Conservation (phyloP, 2,888 invertebrate species). For the Caenorhabditis doughertyi region DNA sequence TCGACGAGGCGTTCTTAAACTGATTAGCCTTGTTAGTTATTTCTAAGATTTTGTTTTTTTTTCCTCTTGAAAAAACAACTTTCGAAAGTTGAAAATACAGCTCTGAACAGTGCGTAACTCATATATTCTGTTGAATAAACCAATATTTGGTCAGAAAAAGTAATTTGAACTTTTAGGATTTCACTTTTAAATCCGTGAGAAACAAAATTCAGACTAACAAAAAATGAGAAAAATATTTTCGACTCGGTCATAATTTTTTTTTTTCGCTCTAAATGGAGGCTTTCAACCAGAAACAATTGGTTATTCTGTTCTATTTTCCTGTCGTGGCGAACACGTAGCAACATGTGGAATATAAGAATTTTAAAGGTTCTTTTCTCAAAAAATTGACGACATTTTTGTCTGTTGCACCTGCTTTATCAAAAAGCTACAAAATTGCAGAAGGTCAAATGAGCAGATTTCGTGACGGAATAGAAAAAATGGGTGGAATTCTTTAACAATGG, state of each 20-base stretch:
- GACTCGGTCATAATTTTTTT: slow-evolving; percentile 26
- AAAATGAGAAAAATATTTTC: slow-evolving; percentile 22
- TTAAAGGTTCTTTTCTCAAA: not conserved
- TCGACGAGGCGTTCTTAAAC: slow-evolving; percentile 1
- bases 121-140: no score
- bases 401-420: not conserved
- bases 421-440: not conserved
- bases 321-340: slow-evolving; percentile 9
- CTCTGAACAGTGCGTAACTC: not conserved
- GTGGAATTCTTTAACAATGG: slow-evolving; percentile 6
- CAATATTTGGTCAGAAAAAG: not conserved
- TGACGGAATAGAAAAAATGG: not conserved
- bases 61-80: not conserved
- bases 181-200: not conserved
- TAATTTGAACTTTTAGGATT: not conserved
- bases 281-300: slow-evolving; percentile 28
- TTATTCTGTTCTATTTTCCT: not conserved
- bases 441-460: slow-evolving; percentile 13
- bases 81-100: not conserved
- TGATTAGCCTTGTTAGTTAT: slow-evolving; percentile 9
- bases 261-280: not conserved
- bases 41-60: not conserved
- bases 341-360: not conserved
- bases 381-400: slow-evolving; percentile 3
- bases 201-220: not conserved